Evolutionary conservation across 2,888 invertebrate genomes (phyloP).

Genomic region (Drosophila phalerata): DNA sequence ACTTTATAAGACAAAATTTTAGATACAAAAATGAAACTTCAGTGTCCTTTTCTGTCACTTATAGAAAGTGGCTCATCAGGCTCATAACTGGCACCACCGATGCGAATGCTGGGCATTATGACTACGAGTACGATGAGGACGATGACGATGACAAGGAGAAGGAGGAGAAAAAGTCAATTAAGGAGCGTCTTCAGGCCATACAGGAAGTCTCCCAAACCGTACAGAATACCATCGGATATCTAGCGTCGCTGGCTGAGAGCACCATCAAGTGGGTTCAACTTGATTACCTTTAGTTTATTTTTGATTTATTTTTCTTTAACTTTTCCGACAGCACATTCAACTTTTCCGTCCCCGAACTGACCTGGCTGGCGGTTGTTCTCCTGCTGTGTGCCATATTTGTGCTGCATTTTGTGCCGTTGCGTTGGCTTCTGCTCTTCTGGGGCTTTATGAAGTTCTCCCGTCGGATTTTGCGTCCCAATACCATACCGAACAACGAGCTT

Average conservation of each 20-base stretch:
- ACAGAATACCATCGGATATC: slow-evolving; percentile 97
- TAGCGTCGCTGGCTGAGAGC: slow-evolving; percentile 97
- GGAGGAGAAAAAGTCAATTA: slow-evolving; percentile 98
- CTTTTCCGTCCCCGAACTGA: slow-evolving; percentile 98
- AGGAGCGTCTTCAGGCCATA: slow-evolving; percentile 96
- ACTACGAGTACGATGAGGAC: slow-evolving; percentile 90
- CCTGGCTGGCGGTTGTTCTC: slow-evolving; percentile 94
- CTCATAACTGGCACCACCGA: slow-evolving; percentile 84
- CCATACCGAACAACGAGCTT: slow-evolving; percentile 98
- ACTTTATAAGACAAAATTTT: too few species aligned
- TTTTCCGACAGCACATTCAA: slow-evolving; percentile 92
- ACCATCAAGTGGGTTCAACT: slow-evolving; percentile 93
- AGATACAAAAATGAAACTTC: too few species aligned
- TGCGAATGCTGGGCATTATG: slow-evolving; percentile 84
- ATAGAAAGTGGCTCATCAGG: slow-evolving; percentile 85
- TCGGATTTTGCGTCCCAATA: slow-evolving; percentile 95
- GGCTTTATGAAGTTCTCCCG: slow-evolving; percentile 98
- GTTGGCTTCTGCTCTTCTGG: slow-evolving; percentile 96
- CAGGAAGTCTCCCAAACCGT: slow-evolving; percentile 99
- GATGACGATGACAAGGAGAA: slow-evolving; percentile 97
- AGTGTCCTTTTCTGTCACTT: too few species aligned
- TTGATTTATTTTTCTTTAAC: neutral
- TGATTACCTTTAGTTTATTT: neutral
- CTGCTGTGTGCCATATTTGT: slow-evolving; percentile 91
- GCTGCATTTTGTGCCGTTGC: slow-evolving; percentile 94